These are phyloP conservation scores for Thumatha senex DNA, from an alignment of 2,888 invertebrate species.

Conservation along the genomic window DNA sequence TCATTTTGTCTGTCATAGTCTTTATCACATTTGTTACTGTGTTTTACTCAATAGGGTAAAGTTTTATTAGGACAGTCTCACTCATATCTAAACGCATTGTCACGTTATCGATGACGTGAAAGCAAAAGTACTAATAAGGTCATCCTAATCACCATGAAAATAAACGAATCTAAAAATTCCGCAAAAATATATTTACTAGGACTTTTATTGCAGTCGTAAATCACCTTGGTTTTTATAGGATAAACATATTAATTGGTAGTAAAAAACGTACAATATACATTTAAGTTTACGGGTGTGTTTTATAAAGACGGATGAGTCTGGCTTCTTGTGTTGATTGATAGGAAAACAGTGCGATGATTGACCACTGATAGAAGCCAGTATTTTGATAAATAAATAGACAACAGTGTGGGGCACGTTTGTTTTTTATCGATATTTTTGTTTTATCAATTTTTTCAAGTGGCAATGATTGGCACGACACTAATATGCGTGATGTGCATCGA, in stretches of 20 bases:
- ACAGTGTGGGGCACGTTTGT: constrained; percentile 42
- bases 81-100: background rate
- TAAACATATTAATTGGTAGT: constrained; percentile 74
- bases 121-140: constrained; percentile 24
- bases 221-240: constrained; percentile 55
- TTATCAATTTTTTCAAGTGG: background rate
- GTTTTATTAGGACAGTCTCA: background rate
- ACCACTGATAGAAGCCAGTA: constrained; percentile 75
- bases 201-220: constrained; percentile 68
- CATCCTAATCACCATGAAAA: constrained; percentile 28
- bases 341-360: constrained; percentile 75
- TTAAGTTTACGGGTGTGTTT: constrained; percentile 66
- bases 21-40: background rate
- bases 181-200: constrained; percentile 29
- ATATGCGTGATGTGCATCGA: background rate
- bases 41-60: background rate
- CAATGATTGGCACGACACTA: background rate
- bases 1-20: too few species aligned
- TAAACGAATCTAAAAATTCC: constrained; percentile 30
- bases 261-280: constrained; percentile 69
- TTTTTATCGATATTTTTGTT: constrained; percentile 20
- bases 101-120: constrained; percentile 1
- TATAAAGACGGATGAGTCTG: constrained; percentile 78
- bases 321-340: constrained; percentile 63
- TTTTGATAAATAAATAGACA: constrained; percentile 74